Evolutionary conservation across 2,113 vertebrate genomes (phyloP).

Genomic region (Charina bottae): DNA sequence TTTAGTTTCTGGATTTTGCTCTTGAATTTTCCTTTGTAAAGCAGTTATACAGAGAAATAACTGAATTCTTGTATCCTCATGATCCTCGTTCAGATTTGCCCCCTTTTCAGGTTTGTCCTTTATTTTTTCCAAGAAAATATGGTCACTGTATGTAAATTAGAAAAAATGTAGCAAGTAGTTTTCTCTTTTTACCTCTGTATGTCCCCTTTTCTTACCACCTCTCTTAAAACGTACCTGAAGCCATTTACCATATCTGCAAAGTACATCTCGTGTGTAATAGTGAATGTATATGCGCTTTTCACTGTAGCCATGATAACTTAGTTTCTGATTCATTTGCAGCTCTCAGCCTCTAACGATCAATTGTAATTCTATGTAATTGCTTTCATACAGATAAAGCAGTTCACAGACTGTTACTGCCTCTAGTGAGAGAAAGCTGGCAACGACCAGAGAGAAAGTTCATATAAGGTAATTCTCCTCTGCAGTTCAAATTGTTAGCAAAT

Average conservation of each 20-base stretch:
- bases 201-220: not conserved
- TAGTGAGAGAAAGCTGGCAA: not conserved
- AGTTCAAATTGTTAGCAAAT: not conserved
- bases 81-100: not conserved
- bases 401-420: not conserved
- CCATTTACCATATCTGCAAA: not conserved
- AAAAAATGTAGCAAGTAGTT: not conserved
- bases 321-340: not conserved
- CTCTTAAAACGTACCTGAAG: not conserved
- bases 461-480: not conserved
- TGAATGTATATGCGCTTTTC: not conserved
- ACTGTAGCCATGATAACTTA: not conserved
- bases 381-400: not conserved
- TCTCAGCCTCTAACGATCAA: not conserved
- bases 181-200: not conserved
- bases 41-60: not conserved
- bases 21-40: not conserved
- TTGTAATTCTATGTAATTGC: not conserved
- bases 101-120: not conserved
- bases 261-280: not conserved
- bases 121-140: not conserved
- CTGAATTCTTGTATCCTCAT: not conserved
- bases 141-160: not conserved
- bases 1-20: not conserved
- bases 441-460: not conserved